Conservation (phyloP, 2,888 invertebrate genomes). For the Abrostola tripartita region DNA sequence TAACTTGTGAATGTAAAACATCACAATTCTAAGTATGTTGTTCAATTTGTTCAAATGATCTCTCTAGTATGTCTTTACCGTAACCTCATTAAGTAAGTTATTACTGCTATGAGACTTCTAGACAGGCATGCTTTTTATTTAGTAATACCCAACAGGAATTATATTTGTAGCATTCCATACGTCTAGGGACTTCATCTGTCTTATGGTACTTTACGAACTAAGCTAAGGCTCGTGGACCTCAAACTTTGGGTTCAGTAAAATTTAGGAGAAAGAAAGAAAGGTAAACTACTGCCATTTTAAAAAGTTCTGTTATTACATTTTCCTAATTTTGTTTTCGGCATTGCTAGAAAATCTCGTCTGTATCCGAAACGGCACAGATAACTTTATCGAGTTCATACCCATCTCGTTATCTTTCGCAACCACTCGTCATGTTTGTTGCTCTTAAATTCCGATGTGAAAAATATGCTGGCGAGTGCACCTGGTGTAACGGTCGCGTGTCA, state of each 20-base stretch:
- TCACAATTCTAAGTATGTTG: conserved; percentile 27
- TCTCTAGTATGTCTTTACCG: conserved; percentile 20
- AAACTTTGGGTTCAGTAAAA: too few relatives aligned
- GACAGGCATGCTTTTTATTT: too few relatives aligned
- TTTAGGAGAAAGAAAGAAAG: too few relatives aligned
- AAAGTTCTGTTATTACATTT: too few relatives aligned
- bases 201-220: too few relatives aligned
- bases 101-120: too few relatives aligned
- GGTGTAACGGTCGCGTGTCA: conserved; percentile 88
- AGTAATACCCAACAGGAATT: too few relatives aligned
- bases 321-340: too few relatives aligned
- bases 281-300: too few relatives aligned
- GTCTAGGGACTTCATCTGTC: too few relatives aligned
- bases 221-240: too few relatives aligned
- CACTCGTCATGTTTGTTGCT: conserved; percentile 32
- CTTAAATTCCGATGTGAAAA: conserved; percentile 50
- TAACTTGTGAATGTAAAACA: conserved; percentile 54
- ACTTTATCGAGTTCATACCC: conserved; percentile 14
- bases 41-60: conserved; percentile 47
- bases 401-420: conserved; percentile 43
- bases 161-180: too few relatives aligned
- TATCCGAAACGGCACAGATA: neutral
- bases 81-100: conserved; percentile 10
- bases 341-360: neutral
- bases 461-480: conserved; percentile 75